Percentiles rank a stretch among this genome's conserved stretches.
These are phyloP conservation scores for Aphidius gifuensis DNA, from an alignment of 1,140 invertebrate genomes.

Conservation along the genomic window DNA sequence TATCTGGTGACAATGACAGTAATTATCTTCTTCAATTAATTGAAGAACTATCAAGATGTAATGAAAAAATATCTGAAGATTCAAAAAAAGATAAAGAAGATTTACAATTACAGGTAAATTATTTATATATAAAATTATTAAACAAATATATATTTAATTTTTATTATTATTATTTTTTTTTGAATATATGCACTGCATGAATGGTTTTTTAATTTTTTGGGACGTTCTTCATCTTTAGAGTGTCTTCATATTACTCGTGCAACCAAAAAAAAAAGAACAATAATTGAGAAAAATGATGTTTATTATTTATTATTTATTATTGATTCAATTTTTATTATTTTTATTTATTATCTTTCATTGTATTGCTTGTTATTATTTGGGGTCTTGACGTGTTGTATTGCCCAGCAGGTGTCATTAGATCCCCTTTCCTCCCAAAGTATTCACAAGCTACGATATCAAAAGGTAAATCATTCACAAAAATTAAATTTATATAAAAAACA, in stretches of 20 bases:
- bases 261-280: too few species aligned
- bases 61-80: conserved; percentile 63
- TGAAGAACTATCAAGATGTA: conserved; percentile 61
- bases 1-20: conserved; percentile 48
- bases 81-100: conserved; percentile 67
- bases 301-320: conserved; percentile 10
- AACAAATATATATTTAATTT: not conserved
- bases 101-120: conserved; percentile 66
- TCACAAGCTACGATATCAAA: conserved; percentile 46
- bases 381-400: conserved; percentile 44
- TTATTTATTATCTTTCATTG: not conserved
- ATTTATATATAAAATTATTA: not conserved
- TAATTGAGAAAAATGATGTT: not conserved
- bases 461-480: conserved; percentile 49
- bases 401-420: conserved; percentile 52
- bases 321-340: conserved; percentile 16
- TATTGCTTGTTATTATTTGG: not conserved
- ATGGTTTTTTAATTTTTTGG: conserved; percentile 25
- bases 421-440: conserved; percentile 48
- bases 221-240: conserved; percentile 34
- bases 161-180: not conserved
- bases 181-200: conserved; percentile 37
- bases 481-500: conserved; percentile 20
- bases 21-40: conserved; percentile 58
- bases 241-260: conserved; percentile 15